Evolutionary conservation across 2,888 invertebrate species (phyloP), one percentile per base, ranked within the genome.

Genomic region (Drosophila longiperda): DNA sequence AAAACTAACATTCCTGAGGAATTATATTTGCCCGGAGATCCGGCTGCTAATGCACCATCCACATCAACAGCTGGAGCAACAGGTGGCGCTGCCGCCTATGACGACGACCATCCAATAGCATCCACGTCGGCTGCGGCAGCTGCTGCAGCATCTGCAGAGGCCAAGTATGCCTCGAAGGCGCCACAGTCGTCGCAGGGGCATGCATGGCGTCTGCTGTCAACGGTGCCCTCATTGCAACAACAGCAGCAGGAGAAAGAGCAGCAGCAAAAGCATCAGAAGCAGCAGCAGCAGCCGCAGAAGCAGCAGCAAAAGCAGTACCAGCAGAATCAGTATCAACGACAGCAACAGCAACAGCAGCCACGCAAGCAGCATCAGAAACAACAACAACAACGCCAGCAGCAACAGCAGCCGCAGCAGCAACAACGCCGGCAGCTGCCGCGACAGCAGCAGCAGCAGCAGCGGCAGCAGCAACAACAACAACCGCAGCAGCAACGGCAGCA

Each of bases 1-100:
- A 84, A 82, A 12, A 73, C 78, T 0, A 7, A 49, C 9, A 60
- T 86, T n/a, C 20, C 66, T 9, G 70, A 83, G 0, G 82, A 80
- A 1, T 83, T 84, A 42, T 29, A 59, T 3, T 40, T 66, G 38
- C 80, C 82, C 8, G 64, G 64, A 7, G 36, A 0, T 15, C 62
- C 49, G 5, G 2, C 49, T 17, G 45, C 11, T 9, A 55, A n/a
- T 26, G 6, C 4, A 36, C 17, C 34, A 3, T 29, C 9, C 3
- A 6, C 23, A 26, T 17, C 52, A 6, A 12, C n/a, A 1, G 11
- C 48, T 11, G 23, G 11, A 29, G 23, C 20, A 9, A 1, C 33
- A 20, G 12, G 1, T 12, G 12, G 1, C 34, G 32, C 12, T 15
- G n/a, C 12, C 23, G 23, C 38, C 17, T 38, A 17, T 38, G 17